These are phyloP conservation scores for Hippocampus zosterae DNA, from an alignment of 2,113 vertebrate genomes.

Conservation along the genomic window DNA sequence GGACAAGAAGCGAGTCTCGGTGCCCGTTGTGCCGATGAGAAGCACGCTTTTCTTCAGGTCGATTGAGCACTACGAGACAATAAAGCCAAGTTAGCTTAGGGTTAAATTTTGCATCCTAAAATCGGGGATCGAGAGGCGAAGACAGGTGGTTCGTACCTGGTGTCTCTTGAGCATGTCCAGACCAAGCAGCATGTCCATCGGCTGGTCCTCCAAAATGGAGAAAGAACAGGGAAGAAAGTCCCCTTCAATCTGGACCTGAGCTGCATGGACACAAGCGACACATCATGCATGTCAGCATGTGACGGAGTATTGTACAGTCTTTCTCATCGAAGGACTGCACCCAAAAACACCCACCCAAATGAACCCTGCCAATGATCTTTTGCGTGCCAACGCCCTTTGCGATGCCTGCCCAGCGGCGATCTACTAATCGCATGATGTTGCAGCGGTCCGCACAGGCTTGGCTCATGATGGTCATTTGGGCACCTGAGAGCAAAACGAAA, in stretches of 20 bases:
- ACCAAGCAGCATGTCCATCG: constrained; percentile 98
- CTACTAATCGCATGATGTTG: constrained; percentile 97
- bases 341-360: constrained; percentile 77
- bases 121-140: neutral
- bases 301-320: too few species aligned
- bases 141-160: constrained; percentile 74
- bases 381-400: constrained; percentile 97
- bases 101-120: neutral
- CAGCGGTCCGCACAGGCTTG: constrained; percentile 96
- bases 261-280: constrained; percentile 62
- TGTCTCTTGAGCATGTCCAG: constrained; percentile 98
- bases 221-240: constrained; percentile 97
- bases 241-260: constrained; percentile 98
- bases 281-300: neutral
- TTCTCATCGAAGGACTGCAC: neutral
- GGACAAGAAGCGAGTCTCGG: constrained; percentile 88
- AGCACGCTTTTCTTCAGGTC: constrained; percentile 95
- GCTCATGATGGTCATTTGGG: constrained; percentile 99
- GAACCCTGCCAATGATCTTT: constrained; percentile 96
- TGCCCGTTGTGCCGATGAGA: constrained; percentile 91
- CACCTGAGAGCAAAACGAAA: constrained; percentile 70
- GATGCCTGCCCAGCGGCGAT: constrained; percentile 95
- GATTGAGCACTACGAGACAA: constrained; percentile 83
- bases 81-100: too few species aligned
- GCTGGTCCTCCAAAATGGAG: constrained; percentile 97